These are phyloP conservation scores for Tinea trinotella DNA, from an alignment of 2,888 invertebrate species.

Conservation along the genomic window DNA sequence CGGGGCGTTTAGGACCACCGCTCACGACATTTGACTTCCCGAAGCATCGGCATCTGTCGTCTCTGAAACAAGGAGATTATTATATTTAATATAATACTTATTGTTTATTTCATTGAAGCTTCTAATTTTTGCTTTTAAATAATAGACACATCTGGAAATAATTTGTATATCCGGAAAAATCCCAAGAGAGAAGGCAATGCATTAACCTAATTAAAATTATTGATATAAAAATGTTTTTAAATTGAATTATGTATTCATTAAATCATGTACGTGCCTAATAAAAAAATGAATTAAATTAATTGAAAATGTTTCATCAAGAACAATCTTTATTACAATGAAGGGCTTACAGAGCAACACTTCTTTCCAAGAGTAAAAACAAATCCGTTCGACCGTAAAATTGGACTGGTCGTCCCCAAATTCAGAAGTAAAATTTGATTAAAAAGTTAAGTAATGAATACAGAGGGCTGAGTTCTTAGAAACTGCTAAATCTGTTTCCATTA, in stretches of 20 bases:
- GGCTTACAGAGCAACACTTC: conserved; percentile 60
- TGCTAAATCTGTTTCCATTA: conserved; percentile 16
- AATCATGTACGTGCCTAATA: conserved; percentile 1
- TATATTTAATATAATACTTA: too few relatives aligned
- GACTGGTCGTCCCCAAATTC: conserved; percentile 56
- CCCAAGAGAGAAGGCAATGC: too few relatives aligned
- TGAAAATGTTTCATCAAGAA: too few relatives aligned
- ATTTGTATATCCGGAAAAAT: too few relatives aligned
- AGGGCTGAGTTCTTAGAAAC: not conserved
- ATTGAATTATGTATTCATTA: not conserved
- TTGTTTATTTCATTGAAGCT: too few relatives aligned
- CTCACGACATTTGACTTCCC: conserved; percentile 54
- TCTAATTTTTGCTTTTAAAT: too few relatives aligned
- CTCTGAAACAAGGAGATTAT: conserved; percentile 52
- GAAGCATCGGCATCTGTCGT: conserved; percentile 34
- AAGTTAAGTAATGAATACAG: conserved; percentile 25
- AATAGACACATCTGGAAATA: too few relatives aligned
- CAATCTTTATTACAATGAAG: conserved; percentile 55
- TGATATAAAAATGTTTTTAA: too few relatives aligned
- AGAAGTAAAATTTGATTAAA: conserved; percentile 57
- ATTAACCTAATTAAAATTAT: too few relatives aligned
- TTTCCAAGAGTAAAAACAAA: conserved; percentile 57
- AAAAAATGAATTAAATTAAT: too few relatives aligned
- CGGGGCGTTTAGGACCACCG: conserved; percentile 48
- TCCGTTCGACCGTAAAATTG: conserved; percentile 59